Conservation (phyloP, 2,888 invertebrate genomes). For the Xanthorhoe designata region DNA sequence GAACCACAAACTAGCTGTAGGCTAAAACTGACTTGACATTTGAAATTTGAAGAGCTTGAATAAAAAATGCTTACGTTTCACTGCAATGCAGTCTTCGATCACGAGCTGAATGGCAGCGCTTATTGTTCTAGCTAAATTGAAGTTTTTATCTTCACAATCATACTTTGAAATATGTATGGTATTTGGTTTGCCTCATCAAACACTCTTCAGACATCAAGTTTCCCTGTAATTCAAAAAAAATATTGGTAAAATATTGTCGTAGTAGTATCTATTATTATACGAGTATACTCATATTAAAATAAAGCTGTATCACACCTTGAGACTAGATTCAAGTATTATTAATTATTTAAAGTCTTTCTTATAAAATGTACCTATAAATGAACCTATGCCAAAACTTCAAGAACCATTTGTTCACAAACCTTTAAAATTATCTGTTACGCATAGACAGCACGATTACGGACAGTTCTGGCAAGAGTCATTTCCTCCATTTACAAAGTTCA, state of each 20-base stretch:
- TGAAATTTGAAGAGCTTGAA: slow-evolving; percentile 37
- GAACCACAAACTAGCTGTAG: slow-evolving; percentile 5
- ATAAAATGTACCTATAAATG: background rate
- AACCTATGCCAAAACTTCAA: background rate
- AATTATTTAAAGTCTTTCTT: background rate
- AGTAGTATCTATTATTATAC: too few species aligned
- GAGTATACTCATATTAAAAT: background rate
- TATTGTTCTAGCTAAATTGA: slow-evolving; percentile 29
- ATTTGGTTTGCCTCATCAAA: background rate
- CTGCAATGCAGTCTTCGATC: slow-evolving; percentile 48
- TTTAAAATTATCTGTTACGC: slow-evolving; percentile 5
- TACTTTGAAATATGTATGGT: slow-evolving; percentile 7
- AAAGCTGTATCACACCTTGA: background rate
- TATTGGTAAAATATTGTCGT: too few species aligned
- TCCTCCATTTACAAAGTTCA: slow-evolving; percentile 49
- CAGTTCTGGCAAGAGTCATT: slow-evolving; percentile 45
- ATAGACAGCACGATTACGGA: slow-evolving; percentile 28
- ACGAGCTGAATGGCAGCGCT: slow-evolving; percentile 31
- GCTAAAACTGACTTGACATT: slow-evolving; percentile 20
- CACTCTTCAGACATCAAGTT: background rate
- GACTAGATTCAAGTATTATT: background rate
- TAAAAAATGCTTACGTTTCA: slow-evolving; percentile 48
- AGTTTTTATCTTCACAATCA: slow-evolving; percentile 14
- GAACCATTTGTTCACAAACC: background rate
- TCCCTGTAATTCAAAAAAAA: background rate